Conservation (phyloP, 2,797 vertebrate genomes). For the Rachycentron canadum region DNA sequence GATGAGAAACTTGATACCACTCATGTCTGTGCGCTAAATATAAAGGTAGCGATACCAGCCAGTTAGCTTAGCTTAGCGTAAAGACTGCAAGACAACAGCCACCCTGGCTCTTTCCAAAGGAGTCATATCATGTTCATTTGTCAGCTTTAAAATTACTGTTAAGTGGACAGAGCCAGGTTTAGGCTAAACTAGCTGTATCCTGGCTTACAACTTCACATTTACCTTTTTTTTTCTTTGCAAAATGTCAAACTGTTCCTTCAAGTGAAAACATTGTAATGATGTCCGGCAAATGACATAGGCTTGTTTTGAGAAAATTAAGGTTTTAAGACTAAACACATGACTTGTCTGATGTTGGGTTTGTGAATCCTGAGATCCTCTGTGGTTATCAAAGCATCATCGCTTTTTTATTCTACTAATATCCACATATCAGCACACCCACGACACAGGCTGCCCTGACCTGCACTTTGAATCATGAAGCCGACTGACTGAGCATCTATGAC, state of each 20-base stretch:
- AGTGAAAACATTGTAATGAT: neutral
- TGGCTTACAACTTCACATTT: neutral
- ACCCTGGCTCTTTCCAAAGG: neutral
- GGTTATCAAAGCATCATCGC: slow-evolving; percentile 79
- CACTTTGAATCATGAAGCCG: slow-evolving; percentile 29
- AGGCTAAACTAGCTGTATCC: slow-evolving; percentile 5
- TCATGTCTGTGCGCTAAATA: neutral
- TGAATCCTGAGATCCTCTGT: slow-evolving; percentile 67
- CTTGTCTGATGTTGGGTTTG: slow-evolving; percentile 1
- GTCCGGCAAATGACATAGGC: neutral
- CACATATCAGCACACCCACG: slow-evolving; percentile 61
- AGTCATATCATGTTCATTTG: neutral
- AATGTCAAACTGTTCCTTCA: slow-evolving; percentile 2
- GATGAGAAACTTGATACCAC: neutral
- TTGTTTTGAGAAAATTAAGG: slow-evolving; percentile 10
- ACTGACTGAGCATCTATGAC: slow-evolving; percentile 35
- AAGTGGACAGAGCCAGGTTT: neutral
- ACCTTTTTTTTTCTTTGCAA: neutral
- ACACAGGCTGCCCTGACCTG: slow-evolving; percentile 23
- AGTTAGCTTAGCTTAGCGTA: neutral
- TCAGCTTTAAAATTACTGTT: neutral
- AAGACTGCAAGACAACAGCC: neutral
- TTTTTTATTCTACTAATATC: slow-evolving; percentile 64
- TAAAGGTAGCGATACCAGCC: neutral
- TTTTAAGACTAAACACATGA: slow-evolving; percentile 3